Evolutionary conservation across 92 coral and sea anemone genomes (phyloP), one percentile per base, ranked within the genome.

Genomic region (Epizoanthus stellaris): DNA sequence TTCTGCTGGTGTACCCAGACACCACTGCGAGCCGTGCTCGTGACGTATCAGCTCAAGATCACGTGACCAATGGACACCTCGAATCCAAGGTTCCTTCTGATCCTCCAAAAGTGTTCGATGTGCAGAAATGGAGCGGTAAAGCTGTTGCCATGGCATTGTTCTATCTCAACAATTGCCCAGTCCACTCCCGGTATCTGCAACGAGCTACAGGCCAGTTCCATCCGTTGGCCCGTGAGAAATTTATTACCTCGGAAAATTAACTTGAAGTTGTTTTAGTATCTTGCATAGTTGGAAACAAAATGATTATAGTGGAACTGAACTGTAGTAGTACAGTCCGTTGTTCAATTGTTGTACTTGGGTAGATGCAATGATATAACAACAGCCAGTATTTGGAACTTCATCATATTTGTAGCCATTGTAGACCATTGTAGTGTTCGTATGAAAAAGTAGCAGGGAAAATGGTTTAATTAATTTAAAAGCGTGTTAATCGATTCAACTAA

Each of bases 31-130:
- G 36, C 79, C 79, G 19, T n/a, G 79, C 62, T 49, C 77, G 39
- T 12, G 77, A 73, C 15, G 23, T 73, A 21, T 15, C 77, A 45
- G 77, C 61, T 19, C 61, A 73, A 14, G 30, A 73, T 11, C 79
- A 73, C 54, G 2, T 49, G 54, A 8, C 54, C 54, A 9, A 49
- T 49, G 54, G 54, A 49, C 54, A 49, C 54, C 12, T 49, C 12
- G 54, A 49, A 49, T 49, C 30, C 43, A 73, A 73, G 15, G 42
- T 73, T 53, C 62, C 79, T 53, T 25, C 79, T 3, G 43, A 61
- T 53, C 38, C 62, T 52, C 79, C 79, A 3, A 73, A 53, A 61
- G 36, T 73, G 21, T 30, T 73, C 19, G 79, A 73, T 1, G 61
- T 53, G 40, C 81, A 19, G 40, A 66, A 25, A 49, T 49, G 54